phyloP scores from a whole-genome alignment of 2,888 invertebrate genomes.

The Crioceris asparagi region DNA sequence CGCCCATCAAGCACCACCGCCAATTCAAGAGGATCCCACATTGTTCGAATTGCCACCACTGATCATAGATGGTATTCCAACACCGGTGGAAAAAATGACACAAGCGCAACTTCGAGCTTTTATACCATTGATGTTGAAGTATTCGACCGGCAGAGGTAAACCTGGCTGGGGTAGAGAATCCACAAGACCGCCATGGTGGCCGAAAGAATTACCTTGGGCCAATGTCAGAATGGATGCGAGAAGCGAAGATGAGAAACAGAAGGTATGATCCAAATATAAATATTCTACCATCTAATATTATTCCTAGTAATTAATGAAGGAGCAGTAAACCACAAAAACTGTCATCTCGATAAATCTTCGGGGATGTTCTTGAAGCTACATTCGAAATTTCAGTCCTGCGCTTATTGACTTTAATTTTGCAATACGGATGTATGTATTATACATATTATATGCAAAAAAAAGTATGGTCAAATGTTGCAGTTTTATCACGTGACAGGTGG shows the following conservation, averaged over 20 bases:
- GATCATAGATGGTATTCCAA: constrained; percentile 95
- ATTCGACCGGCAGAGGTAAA: constrained; percentile 92
- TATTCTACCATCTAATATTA: no score
- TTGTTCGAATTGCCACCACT: constrained; percentile 92
- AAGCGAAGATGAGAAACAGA: constrained; percentile 92
- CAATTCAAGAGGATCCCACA: constrained; percentile 79
- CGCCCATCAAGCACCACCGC: constrained; percentile 85
- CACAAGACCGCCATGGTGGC: constrained; percentile 96
- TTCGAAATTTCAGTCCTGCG: no score
- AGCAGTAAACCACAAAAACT: no score
- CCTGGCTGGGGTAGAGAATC: constrained; percentile 97
- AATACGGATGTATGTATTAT: no score
- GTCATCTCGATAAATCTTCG: no score
- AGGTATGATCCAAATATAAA: constrained; percentile 46
- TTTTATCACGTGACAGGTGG: no score
- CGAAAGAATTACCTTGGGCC: constrained; percentile 95
- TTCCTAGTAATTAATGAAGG: no score
- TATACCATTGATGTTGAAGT: constrained; percentile 96
- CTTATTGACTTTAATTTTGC: no score
- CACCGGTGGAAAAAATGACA: constrained; percentile 98
- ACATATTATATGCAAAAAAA: no score
- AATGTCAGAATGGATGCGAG: constrained; percentile 96
- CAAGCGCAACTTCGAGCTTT: constrained; percentile 94
- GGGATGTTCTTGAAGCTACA: no score
- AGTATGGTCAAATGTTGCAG: no score